Percentiles rank a stretch among this genome's conserved stretches.
These are phyloP conservation scores for Deroplatys truncata DNA, from an alignment of 2,888 invertebrate genomes.

Conservation along the genomic window DNA sequence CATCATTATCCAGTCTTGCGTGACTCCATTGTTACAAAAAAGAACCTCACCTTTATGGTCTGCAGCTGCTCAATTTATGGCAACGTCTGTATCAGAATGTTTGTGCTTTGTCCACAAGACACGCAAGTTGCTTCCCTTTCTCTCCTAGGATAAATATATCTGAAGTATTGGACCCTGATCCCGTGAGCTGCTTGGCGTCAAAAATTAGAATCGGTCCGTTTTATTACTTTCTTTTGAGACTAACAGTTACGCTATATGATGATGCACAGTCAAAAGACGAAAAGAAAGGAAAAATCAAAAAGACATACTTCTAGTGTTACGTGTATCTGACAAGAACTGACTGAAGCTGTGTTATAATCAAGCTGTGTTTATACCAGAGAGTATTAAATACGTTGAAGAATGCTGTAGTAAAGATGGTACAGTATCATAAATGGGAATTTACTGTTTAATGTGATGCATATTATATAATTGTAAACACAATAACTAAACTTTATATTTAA, in stretches of 20 bases:
- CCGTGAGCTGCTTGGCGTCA: neutral
- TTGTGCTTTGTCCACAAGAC: neutral
- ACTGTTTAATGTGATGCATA: no score
- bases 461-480: no score
- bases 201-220: neutral
- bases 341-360: no score
- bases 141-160: neutral
- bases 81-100: neutral
- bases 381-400: no score
- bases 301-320: no score
- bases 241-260: neutral
- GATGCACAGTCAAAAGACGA: no score
- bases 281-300: no score
- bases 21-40: neutral
- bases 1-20: neutral
- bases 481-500: no score
- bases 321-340: no score
- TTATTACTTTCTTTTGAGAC: neutral
- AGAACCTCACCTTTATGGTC: neutral
- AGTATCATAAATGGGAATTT: no score
- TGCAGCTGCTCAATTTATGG: neutral
- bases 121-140: neutral
- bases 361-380: no score
- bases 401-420: no score
- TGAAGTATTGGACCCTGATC: neutral